phyloP scores from a whole-genome alignment of 2,888 invertebrate species.

The Perizoma affinitatum region DNA sequence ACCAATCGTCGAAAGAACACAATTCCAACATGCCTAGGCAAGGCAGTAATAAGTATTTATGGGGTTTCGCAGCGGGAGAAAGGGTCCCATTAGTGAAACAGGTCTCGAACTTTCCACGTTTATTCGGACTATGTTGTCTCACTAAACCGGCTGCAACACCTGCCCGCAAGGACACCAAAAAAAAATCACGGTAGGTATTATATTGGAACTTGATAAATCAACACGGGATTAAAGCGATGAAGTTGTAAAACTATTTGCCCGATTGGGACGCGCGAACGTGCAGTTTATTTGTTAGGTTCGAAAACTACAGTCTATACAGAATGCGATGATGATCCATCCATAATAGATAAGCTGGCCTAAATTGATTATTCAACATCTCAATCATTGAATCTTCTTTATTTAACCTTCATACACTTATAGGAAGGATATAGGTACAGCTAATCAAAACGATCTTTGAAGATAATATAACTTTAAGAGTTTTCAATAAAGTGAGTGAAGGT shows the following conservation, averaged over 20 bases:
- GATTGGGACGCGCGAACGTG: not conserved
- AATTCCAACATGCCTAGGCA: slow-evolving; percentile 32
- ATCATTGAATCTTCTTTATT: slow-evolving; percentile 2
- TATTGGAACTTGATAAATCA: slow-evolving; percentile 35
- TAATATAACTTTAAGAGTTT: too few species aligned
- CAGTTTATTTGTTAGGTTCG: slow-evolving; percentile 3
- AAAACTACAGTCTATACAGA: slow-evolving; percentile 25
- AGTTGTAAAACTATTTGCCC: slow-evolving; percentile 1
- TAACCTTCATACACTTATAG: too few species aligned
- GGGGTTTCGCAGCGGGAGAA: slow-evolving; percentile 37
- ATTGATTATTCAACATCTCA: slow-evolving; percentile 13
- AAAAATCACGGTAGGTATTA: slow-evolving; percentile 47
- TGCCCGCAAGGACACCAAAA: slow-evolving; percentile 59
- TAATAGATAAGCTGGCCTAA: slow-evolving; percentile 22
- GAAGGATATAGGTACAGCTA: too few species aligned
- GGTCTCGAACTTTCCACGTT: slow-evolving; percentile 59
- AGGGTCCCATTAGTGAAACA: slow-evolving; percentile 55
- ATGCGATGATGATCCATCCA: slow-evolving; percentile 18
- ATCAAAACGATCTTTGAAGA: too few species aligned
- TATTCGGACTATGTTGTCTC: slow-evolving; percentile 53
- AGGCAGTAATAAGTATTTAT: slow-evolving; percentile 38
- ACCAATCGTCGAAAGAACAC: slow-evolving; percentile 23
- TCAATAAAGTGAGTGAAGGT: too few species aligned
- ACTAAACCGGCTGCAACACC: slow-evolving; percentile 63
- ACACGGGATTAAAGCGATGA: slow-evolving; percentile 14